These are phyloP conservation scores for Bombus affinis DNA, from an alignment of 1,140 invertebrate genomes.

Conservation along the genomic window DNA sequence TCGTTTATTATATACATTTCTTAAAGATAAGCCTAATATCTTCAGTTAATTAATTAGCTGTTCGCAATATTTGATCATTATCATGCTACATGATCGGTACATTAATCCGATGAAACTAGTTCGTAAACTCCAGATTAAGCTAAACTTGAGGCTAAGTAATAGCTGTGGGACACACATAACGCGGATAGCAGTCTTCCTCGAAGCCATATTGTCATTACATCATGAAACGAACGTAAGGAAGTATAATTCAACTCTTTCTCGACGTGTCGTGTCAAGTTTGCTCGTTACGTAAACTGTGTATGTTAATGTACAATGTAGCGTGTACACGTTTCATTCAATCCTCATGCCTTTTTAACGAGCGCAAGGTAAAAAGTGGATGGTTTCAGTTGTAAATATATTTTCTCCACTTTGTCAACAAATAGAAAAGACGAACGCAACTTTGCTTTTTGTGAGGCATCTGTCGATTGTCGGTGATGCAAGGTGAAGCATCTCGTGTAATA, in stretches of 20 bases:
- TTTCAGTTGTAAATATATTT: background rate
- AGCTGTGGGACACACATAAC: background rate
- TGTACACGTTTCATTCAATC: background rate
- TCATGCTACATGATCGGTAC: background rate
- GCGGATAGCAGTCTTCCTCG: background rate
- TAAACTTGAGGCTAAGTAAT: background rate
- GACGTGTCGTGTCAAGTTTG: background rate
- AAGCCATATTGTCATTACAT: conserved; percentile 1
- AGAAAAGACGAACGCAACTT: too few relatives aligned
- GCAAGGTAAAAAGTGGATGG: background rate
- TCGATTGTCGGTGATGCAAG: too few relatives aligned
- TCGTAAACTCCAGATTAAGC: conserved; percentile 1
- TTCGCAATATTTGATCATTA: background rate
- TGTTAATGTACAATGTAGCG: background rate
- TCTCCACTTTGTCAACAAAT: background rate
- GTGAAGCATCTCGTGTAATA: too few relatives aligned
- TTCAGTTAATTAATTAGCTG: too few relatives aligned
- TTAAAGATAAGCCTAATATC: too few relatives aligned
- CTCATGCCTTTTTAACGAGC: background rate
- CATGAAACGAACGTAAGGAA: background rate
- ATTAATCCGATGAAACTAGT: background rate
- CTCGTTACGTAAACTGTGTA: background rate
- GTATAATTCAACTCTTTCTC: conserved; percentile 15
- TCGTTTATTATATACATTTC: too few relatives aligned
- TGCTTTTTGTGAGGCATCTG: too few relatives aligned